Conservation (phyloP, 1,140 invertebrate species). For the Papilio aristodemus region DNA sequence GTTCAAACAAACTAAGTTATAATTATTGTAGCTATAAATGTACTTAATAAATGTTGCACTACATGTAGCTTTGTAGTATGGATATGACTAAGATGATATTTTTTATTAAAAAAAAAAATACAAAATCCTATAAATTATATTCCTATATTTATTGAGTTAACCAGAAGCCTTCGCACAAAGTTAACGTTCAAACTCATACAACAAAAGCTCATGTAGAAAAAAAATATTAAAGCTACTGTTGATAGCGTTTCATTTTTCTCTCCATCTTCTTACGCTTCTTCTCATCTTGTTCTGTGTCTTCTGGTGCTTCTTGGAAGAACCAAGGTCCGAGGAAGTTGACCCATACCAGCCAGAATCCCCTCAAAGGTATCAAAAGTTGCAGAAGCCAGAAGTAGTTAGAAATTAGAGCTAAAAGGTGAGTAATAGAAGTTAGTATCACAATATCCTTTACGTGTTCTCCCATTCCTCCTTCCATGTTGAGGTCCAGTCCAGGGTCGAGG, state of each 20-base stretch:
- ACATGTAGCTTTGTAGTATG: too few species aligned
- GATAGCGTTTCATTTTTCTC: constrained; percentile 83
- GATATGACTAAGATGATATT: too few species aligned
- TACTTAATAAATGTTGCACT: too few species aligned
- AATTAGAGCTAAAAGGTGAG: constrained; percentile 87
- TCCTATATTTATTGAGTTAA: too few species aligned
- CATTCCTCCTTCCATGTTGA: constrained; percentile 97
- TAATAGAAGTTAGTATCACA: constrained; percentile 91
- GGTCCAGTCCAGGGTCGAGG: constrained; percentile 92
- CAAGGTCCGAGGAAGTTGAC: constrained; percentile 92
- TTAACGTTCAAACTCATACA: too few species aligned
- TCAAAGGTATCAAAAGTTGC: constrained; percentile 88
- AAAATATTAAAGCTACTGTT: constrained; percentile 35
- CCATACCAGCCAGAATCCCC: constrained; percentile 93
- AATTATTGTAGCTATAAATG: too few species aligned
- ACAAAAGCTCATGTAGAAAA: background rate
- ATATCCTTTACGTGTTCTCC: constrained; percentile 97
- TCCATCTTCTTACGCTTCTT: constrained; percentile 93
- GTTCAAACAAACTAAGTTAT: too few species aligned
- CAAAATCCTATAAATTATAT: too few species aligned
- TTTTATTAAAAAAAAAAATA: too few species aligned
- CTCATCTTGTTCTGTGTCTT: constrained; percentile 87
- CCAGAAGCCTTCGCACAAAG: too few species aligned
- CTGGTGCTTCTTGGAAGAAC: constrained; percentile 90
- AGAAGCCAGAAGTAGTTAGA: constrained; percentile 96